Base-by-base conservation (phyloP, 1,140 invertebrate species). In the Hypothenemus hampei region DNA sequence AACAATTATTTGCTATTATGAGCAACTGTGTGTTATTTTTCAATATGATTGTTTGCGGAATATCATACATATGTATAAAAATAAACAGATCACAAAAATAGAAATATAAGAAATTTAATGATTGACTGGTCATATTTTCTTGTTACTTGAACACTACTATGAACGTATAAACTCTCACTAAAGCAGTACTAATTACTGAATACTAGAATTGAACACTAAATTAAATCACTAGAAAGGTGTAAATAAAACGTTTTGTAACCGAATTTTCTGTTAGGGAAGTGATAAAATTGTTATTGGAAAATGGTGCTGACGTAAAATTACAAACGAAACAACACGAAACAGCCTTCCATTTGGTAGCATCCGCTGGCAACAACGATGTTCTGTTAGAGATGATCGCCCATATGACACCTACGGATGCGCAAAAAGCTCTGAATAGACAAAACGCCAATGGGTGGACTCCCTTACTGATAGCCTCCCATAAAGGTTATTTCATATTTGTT, bases 341-440 rank as follows among this genome's bases (percentile, higher is more conserved):
- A 0, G 87, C 91, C 0, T 89, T 99, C 63, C 97, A 99, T 72
- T 89, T 94, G 63, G 93, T 92, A 66, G 93, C 94, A 4, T 77
- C 91, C 15, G 89, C 91, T 3, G 97, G 97, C 4, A 99, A 98
- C 72, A 94, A 95, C 68, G 91, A 95, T 59, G 86, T 98, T 13
- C 74, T 98, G 40, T 81, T 85, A 40, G 95, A 97, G 72, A 97
- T 99, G 81, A 85, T 98, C 22, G 80, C 85, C 45, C 84, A 93
- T 66, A 89, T 98, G 78, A 83, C 84, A 24, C 77, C 87, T 1
- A 87, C 85, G 2, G 87, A 93, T 59, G 83, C 95, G 2, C 92
- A 97, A 69, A 87, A 89, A 72, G 91, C 92, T 0, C 80, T 98
- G 55, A 99, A 99, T 68, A 85, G 86, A 66, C 94, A 98, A 67